Conservation (phyloP, 2,888 invertebrate species). For the Harpalus rufipes region DNA sequence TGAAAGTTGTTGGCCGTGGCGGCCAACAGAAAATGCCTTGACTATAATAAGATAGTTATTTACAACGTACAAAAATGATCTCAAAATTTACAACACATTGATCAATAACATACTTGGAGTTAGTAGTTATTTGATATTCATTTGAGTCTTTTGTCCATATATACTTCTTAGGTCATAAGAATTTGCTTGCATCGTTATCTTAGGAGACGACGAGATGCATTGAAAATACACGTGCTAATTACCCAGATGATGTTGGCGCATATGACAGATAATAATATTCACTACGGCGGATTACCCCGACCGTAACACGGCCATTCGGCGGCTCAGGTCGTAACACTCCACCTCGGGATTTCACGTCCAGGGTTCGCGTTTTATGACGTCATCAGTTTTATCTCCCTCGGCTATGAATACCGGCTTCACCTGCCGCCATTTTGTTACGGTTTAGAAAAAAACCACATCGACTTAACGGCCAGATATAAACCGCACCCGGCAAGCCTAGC, state of each 20-base stretch:
- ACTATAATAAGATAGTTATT: too few relatives aligned
- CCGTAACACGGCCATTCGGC: constrained; percentile 16
- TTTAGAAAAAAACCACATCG: constrained; percentile 44
- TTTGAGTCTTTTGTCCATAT: too few relatives aligned
- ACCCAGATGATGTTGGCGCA: background rate
- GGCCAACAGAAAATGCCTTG: too few relatives aligned
- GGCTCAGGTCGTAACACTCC: background rate
- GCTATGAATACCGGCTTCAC: constrained; percentile 37
- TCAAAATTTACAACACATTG: too few relatives aligned
- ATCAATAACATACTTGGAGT: too few relatives aligned
- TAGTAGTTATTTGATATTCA: too few relatives aligned
- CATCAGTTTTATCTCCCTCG: constrained; percentile 31
- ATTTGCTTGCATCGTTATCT: too few relatives aligned
- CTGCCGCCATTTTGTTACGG: constrained; percentile 44
- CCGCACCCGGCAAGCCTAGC: constrained; percentile 23
- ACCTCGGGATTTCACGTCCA: constrained; percentile 26
- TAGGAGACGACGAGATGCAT: background rate
- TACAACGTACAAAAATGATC: too few relatives aligned
- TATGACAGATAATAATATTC: constrained; percentile 37
- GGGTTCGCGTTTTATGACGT: constrained; percentile 33
- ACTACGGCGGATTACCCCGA: background rate
- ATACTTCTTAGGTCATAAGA: too few relatives aligned
- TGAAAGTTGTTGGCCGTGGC: too few relatives aligned
- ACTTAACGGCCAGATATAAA: constrained; percentile 44
- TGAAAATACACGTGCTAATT: background rate